Percentiles rank a stretch among this genome's conserved stretches.
phyloP scores from a whole-genome alignment of 1,140 invertebrate genomes.

The Dendrolimus punctatus region DNA sequence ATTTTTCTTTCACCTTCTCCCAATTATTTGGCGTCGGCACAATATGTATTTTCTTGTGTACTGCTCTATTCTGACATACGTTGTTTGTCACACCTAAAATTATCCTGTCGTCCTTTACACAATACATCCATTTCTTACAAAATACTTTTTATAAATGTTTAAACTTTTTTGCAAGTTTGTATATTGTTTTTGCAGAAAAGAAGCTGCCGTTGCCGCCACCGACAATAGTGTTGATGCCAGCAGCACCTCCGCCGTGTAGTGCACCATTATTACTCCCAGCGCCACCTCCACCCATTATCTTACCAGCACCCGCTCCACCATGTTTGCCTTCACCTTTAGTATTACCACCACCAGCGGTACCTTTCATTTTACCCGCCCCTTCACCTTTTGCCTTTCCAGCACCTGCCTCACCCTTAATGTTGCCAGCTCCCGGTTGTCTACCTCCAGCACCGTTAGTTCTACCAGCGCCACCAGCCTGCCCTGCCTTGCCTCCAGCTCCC shows the following conservation, averaged over 20 bases:
- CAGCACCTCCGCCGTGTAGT: slow-evolving; percentile 15
- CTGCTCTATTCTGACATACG: too few relatives aligned
- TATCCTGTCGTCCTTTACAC: too few relatives aligned
- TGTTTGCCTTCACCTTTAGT: slow-evolving; percentile 9
- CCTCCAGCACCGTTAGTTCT: slow-evolving; percentile 14
- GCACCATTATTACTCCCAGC: slow-evolving; percentile 19
- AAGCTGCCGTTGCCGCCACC: slow-evolving; percentile 24
- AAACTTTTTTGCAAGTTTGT: slow-evolving; percentile 39
- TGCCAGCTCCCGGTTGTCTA: slow-evolving; percentile 14
- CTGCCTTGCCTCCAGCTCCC: slow-evolving; percentile 18
- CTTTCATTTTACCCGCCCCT: slow-evolving; percentile 14
- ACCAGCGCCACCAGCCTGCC: slow-evolving; percentile 15
- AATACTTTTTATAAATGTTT: not conserved
- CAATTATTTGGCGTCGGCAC: too few relatives aligned
- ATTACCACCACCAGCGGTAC: slow-evolving; percentile 13
- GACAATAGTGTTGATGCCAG: slow-evolving; percentile 41
- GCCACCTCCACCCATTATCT: slow-evolving; percentile 18
- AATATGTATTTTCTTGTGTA: too few relatives aligned
- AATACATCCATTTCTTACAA: too few relatives aligned
- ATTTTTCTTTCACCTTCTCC: too few relatives aligned
- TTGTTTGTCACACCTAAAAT: too few relatives aligned
- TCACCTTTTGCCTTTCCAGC: slow-evolving; percentile 12
- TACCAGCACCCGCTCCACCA: slow-evolving; percentile 13
- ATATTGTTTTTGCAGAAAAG: slow-evolving; percentile 32
- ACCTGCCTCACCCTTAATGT: slow-evolving; percentile 10